Evolutionary conservation across 2,888 invertebrate species (phyloP), one percentile per base, ranked within the genome.

Genomic region (Tiliacea aurago): DNA sequence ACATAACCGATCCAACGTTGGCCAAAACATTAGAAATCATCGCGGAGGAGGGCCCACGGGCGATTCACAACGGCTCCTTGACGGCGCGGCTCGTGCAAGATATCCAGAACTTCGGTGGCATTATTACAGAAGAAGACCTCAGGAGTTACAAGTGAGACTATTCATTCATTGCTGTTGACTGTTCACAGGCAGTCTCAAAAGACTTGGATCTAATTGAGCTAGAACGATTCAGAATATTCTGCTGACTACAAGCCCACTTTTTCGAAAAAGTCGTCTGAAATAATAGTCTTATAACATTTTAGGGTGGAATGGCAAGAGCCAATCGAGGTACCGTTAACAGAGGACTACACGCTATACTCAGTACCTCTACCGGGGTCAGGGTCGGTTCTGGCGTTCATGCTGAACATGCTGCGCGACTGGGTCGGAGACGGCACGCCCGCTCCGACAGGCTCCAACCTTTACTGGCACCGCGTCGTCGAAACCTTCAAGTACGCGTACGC

Each of bases 401-500:
- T 99, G 82, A 98, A 98, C 91, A 97, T 99, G 84, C 94, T 99
- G 86, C 96, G 97, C 69, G 97, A 95, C 18, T 97, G 96, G 94
- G 93, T 95, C 10, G 96, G 97, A 72, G 92, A 93, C 49, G 93
- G 90, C 10, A 84, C 91, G 13, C 83, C 83, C 68, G 95, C 93
- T 49, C 88, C 95, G n/a, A 78, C 85, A 6, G 92, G 90, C 80
- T 91, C 93, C 84, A 80, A 84, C 76, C 93, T 95, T 23, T 96
- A 96, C 91, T 98, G 98, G 97, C 99, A 99, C 87, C 97, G 98
- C 81, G 96, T 99, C 82, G 96, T 98, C 13, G 99, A 99, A 92
- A 97, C 98, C 7, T 98, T 99, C 94, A 99, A 99, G 93, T 99
- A 98, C 95, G 99, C 98, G 28, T 99, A 98, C 93, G 99, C 98